These are phyloP conservation scores for Styela clava DNA, from an alignment of 23 tunicate species.

Conservation along the genomic window DNA sequence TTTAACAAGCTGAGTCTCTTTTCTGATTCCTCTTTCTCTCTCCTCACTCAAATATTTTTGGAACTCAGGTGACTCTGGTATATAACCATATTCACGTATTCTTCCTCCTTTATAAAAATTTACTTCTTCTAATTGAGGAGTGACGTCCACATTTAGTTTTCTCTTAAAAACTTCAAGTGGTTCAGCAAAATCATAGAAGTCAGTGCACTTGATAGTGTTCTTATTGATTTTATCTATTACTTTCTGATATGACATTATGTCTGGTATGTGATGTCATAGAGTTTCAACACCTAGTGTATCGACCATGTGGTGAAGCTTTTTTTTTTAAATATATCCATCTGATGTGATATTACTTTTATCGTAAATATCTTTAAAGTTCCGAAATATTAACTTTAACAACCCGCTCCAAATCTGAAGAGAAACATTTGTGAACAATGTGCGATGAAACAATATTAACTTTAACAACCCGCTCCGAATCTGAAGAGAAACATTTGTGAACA, in stretches of 20 bases:
- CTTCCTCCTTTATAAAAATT: background rate
- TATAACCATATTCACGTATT: background rate
- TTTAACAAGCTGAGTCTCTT: background rate
- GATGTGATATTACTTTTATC: too few species aligned
- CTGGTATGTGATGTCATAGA: too few species aligned
- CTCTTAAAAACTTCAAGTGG: background rate
- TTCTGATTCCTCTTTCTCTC: background rate
- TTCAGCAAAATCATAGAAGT: background rate
- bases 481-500: too few species aligned
- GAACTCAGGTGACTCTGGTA: background rate
- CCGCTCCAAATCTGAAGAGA: too few species aligned
- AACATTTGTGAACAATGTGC: too few species aligned
- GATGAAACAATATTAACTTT: too few species aligned
- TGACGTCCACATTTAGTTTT: background rate
- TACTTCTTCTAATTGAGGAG: background rate
- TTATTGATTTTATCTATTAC: background rate
- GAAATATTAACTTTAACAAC: too few species aligned
- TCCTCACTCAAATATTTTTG: background rate
- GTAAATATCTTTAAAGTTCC: too few species aligned
- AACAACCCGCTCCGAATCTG: too few species aligned
- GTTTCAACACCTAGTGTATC: too few species aligned
- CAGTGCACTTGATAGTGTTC: background rate
- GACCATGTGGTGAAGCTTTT: too few species aligned
- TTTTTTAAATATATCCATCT: too few species aligned
- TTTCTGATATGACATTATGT: background rate